Evolutionary conservation across 64 coral and sea anemone genomes (phyloP).

Genomic region (Stylophora pistillata): DNA sequence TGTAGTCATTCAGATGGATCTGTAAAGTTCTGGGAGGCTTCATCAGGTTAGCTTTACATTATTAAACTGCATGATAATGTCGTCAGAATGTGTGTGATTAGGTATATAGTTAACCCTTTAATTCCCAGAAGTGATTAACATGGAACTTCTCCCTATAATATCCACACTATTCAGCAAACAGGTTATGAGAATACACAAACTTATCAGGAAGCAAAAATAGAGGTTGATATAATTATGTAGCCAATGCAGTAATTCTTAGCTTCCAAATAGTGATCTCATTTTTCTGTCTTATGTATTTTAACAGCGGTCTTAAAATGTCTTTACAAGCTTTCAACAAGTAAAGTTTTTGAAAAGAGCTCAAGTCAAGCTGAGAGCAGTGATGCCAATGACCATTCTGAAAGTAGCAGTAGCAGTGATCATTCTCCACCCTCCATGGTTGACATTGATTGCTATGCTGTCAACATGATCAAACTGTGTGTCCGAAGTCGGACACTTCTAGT

Average conservation of each 20-base stretch:
- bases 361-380: constrained; percentile 67
- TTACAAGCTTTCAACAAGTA: constrained; percentile 84
- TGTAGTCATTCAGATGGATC: constrained; percentile 94
- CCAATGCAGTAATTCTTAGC: not conserved
- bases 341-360: constrained; percentile 86
- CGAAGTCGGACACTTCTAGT: constrained; percentile 73
- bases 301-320: constrained; percentile 64
- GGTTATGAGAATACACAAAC: too few species aligned
- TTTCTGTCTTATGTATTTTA: not conserved
- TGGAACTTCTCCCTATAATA: too few species aligned
- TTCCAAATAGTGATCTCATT: not conserved
- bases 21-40: constrained; percentile 93
- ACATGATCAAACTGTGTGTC: constrained; percentile 77
- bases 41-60: constrained; percentile 66
- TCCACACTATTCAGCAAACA: too few species aligned
- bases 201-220: too few species aligned
- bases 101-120: too few species aligned
- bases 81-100: too few species aligned
- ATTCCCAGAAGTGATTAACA: too few species aligned
- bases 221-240: too few species aligned
- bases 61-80: not conserved
- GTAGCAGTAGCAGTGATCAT: constrained; percentile 7
- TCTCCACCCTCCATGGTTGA: constrained; percentile 36
- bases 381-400: constrained; percentile 24
- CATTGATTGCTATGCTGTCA: constrained; percentile 67